These are phyloP conservation scores for Dicyrtomina minuta DNA, from an alignment of 2,888 invertebrate genomes.

Conservation along the genomic window DNA sequence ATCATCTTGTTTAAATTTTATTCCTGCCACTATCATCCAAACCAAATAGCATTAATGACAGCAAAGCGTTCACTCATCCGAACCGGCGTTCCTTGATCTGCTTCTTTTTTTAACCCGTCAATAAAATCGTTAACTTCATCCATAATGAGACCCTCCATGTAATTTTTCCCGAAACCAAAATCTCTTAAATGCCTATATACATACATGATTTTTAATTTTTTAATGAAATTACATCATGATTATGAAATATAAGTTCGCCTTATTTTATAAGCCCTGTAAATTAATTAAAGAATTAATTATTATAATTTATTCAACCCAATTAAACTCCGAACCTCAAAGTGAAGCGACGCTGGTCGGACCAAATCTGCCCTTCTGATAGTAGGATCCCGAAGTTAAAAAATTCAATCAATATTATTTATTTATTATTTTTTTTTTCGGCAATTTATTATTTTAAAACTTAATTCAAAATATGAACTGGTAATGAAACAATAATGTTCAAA, in stretches of 20 bases:
- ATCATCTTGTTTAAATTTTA: constrained; percentile 8
- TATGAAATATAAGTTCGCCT: no score
- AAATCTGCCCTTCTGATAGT: not conserved
- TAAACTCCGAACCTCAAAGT: no score
- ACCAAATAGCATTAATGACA: constrained; percentile 2
- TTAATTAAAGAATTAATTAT: no score
- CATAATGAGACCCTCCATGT: constrained; percentile 7
- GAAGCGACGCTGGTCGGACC: not conserved
- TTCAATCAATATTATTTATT: no score
- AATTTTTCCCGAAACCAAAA: constrained; percentile 9
- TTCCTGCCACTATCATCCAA: constrained; percentile 9
- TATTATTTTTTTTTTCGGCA: no score
- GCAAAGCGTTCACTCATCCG: constrained; percentile 2
- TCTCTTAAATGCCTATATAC: constrained; percentile 3
- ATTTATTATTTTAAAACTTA: no score
- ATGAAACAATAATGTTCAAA: no score
- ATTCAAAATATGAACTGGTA: no score
- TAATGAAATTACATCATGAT: no score
- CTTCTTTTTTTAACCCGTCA: not conserved
- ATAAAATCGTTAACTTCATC: constrained; percentile 9
- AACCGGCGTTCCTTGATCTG: not conserved
- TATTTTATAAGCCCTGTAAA: no score
- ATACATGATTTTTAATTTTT: no score
- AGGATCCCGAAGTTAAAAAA: not conserved
- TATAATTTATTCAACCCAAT: no score